Percentiles rank a stretch among this genome's conserved stretches.
phyloP scores from a whole-genome alignment of 2,113 vertebrate species.

The Nymphicus hollandicus region DNA sequence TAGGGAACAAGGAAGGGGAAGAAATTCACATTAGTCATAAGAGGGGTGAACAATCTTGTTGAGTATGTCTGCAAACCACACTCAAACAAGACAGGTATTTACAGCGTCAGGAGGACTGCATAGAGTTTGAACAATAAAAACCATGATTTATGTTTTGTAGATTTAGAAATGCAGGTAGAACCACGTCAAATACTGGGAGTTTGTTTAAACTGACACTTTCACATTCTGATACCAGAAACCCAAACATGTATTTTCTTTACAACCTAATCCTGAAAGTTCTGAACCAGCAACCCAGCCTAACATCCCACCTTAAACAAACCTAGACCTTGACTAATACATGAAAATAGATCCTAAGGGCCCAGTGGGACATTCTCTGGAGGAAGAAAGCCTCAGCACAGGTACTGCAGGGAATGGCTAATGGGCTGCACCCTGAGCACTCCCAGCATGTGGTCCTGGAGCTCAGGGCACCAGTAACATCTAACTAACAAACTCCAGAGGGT shows the following conservation, averaged over 20 bases:
- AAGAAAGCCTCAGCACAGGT: background rate
- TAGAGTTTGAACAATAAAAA: background rate
- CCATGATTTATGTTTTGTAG: background rate
- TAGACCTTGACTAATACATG: background rate
- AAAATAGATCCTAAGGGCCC: background rate
- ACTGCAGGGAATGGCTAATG: accelerated
- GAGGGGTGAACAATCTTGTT: background rate
- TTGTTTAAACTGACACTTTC: background rate
- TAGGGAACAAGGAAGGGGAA: background rate
- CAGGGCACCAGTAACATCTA: background rate
- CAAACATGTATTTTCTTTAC: background rate
- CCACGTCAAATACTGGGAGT: background rate
- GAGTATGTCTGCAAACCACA: background rate
- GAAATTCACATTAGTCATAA: background rate
- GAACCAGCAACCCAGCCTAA: background rate
- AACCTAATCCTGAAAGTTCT: background rate
- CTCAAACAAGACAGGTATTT: background rate
- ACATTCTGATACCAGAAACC: background rate
- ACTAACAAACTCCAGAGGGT: background rate
- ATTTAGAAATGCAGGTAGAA: background rate
- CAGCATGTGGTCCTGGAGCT: accelerated
- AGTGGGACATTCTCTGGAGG: background rate
- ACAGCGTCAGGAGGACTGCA: background rate
- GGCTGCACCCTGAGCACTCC: background rate
- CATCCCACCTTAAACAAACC: background rate